These are phyloP conservation scores for Boloria selene DNA, from an alignment of 2,888 invertebrate species.

Conservation along the genomic window DNA sequence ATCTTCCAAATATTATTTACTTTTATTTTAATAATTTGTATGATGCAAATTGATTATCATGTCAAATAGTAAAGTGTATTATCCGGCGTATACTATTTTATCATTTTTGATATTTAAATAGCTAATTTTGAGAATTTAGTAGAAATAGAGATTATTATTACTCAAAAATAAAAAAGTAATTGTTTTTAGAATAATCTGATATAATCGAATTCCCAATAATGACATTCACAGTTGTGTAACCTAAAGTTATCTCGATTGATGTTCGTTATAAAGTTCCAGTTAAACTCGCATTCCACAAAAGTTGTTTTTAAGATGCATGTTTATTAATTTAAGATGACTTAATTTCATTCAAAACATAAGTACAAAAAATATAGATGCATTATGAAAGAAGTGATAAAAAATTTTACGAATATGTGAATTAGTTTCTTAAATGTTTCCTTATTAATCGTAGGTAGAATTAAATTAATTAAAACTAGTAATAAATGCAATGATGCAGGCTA, in stretches of 20 bases:
- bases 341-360: slow-evolving; percentile 22
- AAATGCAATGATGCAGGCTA: too few species aligned
- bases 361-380: neutral
- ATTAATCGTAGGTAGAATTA: too few species aligned
- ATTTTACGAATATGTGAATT: neutral
- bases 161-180: neutral
- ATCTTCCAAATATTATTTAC: too few species aligned
- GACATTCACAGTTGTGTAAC: slow-evolving; percentile 27
- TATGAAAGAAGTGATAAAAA: neutral
- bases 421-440: too few species aligned
- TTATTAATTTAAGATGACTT: slow-evolving; percentile 26
- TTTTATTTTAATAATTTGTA: too few species aligned
- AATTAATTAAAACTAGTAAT: too few species aligned
- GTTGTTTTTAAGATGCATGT: slow-evolving; percentile 19
- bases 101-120: too few species aligned
- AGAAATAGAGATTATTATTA: neutral
- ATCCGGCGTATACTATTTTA: too few species aligned
- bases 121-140: too few species aligned
- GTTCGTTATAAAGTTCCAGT: slow-evolving; percentile 27
- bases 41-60: too few species aligned
- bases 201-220: slow-evolving; percentile 30
- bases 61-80: too few species aligned
- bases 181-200: slow-evolving; percentile 21
- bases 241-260: slow-evolving; percentile 21
- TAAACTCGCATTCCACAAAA: slow-evolving; percentile 31